Evolutionary conservation across 2,797 vertebrate genomes (phyloP).

Genomic region (Enteromius mattozi): DNA sequence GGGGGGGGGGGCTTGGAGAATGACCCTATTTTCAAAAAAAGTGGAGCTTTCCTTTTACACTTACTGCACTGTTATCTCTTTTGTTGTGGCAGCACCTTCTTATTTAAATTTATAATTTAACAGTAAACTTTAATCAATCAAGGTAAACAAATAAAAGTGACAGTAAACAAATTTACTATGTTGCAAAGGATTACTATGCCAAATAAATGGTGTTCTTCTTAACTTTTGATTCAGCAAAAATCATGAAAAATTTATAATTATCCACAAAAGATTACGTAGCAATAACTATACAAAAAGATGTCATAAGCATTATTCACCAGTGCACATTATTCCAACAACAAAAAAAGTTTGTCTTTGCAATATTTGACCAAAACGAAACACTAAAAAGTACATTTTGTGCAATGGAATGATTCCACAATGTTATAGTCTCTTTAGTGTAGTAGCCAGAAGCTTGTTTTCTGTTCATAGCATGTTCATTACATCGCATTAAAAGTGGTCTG

Average conservation of each 20-base stretch:
- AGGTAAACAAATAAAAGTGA: too few species aligned
- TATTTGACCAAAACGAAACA: neutral
- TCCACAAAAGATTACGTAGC: neutral
- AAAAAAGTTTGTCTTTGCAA: neutral
- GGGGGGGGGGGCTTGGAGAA: too few species aligned
- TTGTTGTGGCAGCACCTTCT: neutral
- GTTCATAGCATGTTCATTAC: neutral
- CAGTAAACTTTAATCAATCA: too few species aligned
- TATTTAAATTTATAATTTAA: neutral
- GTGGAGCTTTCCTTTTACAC: too few species aligned
- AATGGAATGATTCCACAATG: neutral
- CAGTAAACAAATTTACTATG: too few species aligned
- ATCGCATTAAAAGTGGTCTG: conserved; percentile 4
- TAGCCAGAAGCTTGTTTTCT: neutral
- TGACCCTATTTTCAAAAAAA: too few species aligned
- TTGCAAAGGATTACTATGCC: neutral
- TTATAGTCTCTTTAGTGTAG: neutral
- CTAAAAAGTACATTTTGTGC: neutral
- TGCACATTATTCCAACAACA: neutral
- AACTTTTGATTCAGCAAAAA: neutral
- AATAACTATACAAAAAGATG: neutral
- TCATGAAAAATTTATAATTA: neutral
- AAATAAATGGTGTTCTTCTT: neutral
- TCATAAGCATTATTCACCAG: neutral
- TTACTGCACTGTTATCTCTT: neutral